Conservation (phyloP, 2,113 vertebrate species). For the Balaeniceps rex region DNA sequence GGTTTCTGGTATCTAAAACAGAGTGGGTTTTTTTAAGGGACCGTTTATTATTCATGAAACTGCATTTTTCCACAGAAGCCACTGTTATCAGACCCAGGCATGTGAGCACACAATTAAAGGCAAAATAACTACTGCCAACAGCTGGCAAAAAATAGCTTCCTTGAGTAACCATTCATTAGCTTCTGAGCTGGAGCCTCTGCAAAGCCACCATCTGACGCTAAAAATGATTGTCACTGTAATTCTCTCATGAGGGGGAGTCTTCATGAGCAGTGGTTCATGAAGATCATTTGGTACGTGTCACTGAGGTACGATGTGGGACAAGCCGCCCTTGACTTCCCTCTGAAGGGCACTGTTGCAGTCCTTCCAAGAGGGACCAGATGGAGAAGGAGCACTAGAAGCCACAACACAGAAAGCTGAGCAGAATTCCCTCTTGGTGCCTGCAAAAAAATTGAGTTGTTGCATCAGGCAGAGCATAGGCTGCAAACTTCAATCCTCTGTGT, state of each 20-base stretch:
- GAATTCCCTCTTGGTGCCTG: neutral
- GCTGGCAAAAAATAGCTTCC: constrained; percentile 1
- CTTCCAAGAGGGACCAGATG: neutral
- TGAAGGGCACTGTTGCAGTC: neutral
- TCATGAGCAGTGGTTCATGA: neutral
- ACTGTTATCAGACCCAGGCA: neutral
- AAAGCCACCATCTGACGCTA: neutral
- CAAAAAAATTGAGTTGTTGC: neutral
- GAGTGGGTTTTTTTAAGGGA: neutral
- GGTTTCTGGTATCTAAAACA: neutral
- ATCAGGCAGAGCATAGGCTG: neutral
- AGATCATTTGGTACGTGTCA: neutral
- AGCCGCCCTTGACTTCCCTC: neutral
- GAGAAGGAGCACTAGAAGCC: neutral
- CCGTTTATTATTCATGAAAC: constrained; percentile 3
- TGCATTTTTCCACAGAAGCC: neutral
- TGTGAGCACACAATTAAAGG: neutral
- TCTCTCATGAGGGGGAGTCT: neutral
- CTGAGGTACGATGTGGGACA: neutral
- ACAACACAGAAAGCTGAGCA: neutral
- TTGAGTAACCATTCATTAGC: neutral
- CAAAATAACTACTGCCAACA: constrained; percentile 24
- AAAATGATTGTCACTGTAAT: neutral
- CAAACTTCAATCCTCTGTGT: neutral
- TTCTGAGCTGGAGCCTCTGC: neutral